Evolutionary conservation across 2,113 vertebrate species (phyloP).

Genomic region (Psephotus haematonotus): DNA sequence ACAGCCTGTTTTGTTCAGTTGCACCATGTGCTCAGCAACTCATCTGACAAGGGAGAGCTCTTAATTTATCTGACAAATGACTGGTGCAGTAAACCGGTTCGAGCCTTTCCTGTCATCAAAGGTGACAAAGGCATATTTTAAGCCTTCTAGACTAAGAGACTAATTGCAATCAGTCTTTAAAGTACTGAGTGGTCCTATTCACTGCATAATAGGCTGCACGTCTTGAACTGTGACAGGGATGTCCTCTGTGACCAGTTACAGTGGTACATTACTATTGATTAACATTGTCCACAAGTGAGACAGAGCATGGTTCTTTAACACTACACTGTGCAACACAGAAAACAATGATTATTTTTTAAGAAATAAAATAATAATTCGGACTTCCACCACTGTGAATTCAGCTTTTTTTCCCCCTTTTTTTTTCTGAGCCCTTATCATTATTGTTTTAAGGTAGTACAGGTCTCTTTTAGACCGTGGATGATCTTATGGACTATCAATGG

Average conservation of each 20-base stretch:
- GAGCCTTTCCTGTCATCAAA: neutral
- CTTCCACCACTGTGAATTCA: neutral
- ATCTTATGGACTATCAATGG: neutral
- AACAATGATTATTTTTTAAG: neutral
- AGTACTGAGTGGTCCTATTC: neutral
- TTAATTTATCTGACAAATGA: neutral
- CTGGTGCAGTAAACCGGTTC: neutral
- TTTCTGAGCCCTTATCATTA: neutral
- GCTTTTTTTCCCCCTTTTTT: neutral
- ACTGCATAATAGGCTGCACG: neutral
- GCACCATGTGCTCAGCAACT: neutral
- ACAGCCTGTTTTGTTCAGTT: neutral
- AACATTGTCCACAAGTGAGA: neutral
- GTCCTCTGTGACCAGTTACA: neutral
- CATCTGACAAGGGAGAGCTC: neutral
- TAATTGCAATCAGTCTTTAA: neutral
- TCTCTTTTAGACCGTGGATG: neutral
- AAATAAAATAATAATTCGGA: neutral
- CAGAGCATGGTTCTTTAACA: neutral
- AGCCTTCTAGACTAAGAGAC: neutral
- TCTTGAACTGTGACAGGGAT: neutral
- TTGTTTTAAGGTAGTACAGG: neutral
- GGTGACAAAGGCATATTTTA: neutral
- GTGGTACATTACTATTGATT: neutral
- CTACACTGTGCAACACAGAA: neutral